Base-by-base conservation (phyloP, 1,140 invertebrate genomes). In the Cyrtorhinus lividipennis region DNA sequence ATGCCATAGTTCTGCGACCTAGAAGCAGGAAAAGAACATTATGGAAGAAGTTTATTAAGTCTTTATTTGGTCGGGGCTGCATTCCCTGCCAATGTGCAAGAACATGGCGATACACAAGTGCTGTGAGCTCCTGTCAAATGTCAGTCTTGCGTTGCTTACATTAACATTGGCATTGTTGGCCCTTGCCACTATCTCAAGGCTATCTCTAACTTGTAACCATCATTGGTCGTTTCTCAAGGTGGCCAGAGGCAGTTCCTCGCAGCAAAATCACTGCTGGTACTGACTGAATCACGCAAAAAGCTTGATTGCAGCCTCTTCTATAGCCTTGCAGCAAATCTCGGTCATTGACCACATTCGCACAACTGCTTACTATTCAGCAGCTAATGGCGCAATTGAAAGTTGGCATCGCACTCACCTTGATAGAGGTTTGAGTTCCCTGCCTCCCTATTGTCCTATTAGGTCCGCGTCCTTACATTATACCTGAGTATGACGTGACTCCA, bases 381-480 rank as follows among this genome's bases (percentile, higher is more conserved):
- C 66, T 0, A 73, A 73, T 48, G 72, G 70, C 1, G 20, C 70
- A 12, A 61, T 73, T 10, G 71, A 73, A 53, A 57, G 71, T 0
- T 65, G 61, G 0, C 71, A 74, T 59, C 27, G 69, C 48, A 53
- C 10, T 38, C 15, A 38, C n/a, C n/a, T n/a, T n/a, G n/a, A n/a
- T n/a, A n/a, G n/a, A n/a, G n/a, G n/a, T n/a, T n/a, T n/a, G n/a
- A n/a, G n/a, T n/a, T n/a, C n/a, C n/a, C n/a, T n/a, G n/a, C n/a
- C n/a, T n/a, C n/a, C n/a, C n/a, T n/a, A n/a, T n/a, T n/a, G n/a
- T n/a, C n/a, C n/a, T n/a, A n/a, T n/a, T n/a, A n/a, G n/a, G n/a
- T n/a, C n/a, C n/a, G n/a, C n/a, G n/a, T n/a, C n/a, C n/a, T n/a
- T n/a, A n/a, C n/a, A n/a, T n/a, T n/a, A n/a, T n/a, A n/a, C n/a